These are phyloP conservation scores for Vireo altiloquus DNA, from an alignment of 2,113 vertebrate genomes.

Conservation along the genomic window DNA sequence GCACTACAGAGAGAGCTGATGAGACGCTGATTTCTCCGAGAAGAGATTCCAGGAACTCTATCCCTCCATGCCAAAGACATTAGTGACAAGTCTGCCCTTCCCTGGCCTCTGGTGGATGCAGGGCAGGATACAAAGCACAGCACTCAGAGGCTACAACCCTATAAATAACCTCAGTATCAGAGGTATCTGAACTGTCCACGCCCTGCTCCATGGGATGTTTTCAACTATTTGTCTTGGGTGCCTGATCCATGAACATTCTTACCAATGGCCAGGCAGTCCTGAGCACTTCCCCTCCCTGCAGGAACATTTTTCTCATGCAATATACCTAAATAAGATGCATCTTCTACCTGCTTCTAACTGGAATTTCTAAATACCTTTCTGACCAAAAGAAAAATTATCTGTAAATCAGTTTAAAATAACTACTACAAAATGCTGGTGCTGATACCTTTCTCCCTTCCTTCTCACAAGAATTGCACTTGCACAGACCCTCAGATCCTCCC, in stretches of 20 bases:
- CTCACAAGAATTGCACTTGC: background rate
- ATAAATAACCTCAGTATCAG: background rate
- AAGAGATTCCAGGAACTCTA: constrained; percentile 11
- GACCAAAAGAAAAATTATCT: background rate
- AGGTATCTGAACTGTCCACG: background rate
- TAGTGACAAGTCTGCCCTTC: background rate
- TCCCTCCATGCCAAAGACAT: background rate
- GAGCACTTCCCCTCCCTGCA: background rate
- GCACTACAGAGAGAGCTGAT: constrained; percentile 21
- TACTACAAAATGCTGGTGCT: background rate
- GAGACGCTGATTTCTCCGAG: background rate
- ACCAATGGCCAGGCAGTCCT: background rate
- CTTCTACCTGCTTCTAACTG: too few species aligned
- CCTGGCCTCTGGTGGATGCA: background rate
- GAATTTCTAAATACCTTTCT: background rate
- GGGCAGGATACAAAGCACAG: background rate
- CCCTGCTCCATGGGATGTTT: background rate
- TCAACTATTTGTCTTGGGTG: background rate
- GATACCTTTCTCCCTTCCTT: background rate
- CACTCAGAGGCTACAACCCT: background rate
- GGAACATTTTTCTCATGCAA: fast-evolving
- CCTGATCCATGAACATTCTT: background rate
- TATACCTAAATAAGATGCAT: background rate
- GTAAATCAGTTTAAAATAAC: background rate
- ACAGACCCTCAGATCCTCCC: background rate